Conservation (phyloP, 1,140 invertebrate species). For the Drosophila watanabei region DNA sequence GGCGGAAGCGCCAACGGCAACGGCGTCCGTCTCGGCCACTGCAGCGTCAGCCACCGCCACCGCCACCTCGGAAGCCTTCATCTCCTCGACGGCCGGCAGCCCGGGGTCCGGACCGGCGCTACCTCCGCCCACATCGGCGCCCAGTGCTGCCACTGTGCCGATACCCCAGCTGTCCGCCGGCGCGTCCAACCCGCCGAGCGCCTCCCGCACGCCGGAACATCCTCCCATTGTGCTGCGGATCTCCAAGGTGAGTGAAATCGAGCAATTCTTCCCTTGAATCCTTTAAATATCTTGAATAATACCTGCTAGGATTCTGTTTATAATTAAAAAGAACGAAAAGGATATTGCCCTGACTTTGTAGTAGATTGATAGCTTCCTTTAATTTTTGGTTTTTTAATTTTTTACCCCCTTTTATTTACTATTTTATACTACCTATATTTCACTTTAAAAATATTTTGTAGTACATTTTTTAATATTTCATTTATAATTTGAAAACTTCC, state of each 20-base stretch:
- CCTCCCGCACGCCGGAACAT: conserved; percentile 83
- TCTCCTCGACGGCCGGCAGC: conserved; percentile 30
- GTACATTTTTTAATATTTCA: not conserved
- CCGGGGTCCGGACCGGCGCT: conserved; percentile 39
- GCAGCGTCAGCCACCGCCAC: conserved; percentile 17
- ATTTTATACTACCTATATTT: not conserved
- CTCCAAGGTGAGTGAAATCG: conserved; percentile 86
- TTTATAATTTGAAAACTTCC: not conserved
- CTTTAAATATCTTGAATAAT: too few species aligned
- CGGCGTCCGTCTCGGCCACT: conserved; percentile 4
- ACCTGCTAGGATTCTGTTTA: too few species aligned
- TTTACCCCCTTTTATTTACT: too few species aligned
- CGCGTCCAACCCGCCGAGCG: conserved; percentile 53
- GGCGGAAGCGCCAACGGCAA: conserved; percentile 7
- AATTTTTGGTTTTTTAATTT: too few species aligned
- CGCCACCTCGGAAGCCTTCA: conserved; percentile 34
- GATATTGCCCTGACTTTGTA: too few species aligned
- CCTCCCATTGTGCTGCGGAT: conserved; percentile 88
- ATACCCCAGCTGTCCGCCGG: conserved; percentile 80
- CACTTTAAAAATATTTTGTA: not conserved
- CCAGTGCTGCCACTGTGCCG: conserved; percentile 64
- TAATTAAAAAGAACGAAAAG: too few species aligned
- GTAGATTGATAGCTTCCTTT: too few species aligned
- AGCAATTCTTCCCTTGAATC: not conserved
- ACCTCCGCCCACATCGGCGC: conserved; percentile 63